Conservation (phyloP, 2,888 invertebrate genomes). For the Lacanobia wlatinum region DNA sequence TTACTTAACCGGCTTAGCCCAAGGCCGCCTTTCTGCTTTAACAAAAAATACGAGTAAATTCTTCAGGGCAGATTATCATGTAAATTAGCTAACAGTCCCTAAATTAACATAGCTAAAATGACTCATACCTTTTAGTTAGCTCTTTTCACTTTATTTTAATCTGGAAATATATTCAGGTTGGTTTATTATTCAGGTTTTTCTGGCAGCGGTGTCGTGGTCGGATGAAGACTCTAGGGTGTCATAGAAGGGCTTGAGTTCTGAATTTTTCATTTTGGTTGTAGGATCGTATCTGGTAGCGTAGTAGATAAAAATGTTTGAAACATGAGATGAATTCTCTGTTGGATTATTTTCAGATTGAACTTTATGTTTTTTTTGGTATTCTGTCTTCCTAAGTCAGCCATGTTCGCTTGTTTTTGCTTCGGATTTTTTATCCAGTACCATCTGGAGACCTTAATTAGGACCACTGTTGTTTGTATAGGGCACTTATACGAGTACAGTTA, state of each 20-base stretch:
- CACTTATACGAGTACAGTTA: no score
- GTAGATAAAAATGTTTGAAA: conserved; percentile 42
- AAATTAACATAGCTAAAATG: conserved; percentile 50
- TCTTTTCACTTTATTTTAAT: conserved; percentile 50
- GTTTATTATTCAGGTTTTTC: conserved; percentile 55
- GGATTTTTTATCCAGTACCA: neutral
- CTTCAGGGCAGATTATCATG: conserved; percentile 56
- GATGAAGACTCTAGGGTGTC: conserved; percentile 46
- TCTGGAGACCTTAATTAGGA: no score
- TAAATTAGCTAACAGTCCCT: conserved; percentile 58
- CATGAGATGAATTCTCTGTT: conserved; percentile 10
- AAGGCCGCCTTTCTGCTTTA: conserved; percentile 33
- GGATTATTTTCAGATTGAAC: conserved; percentile 7
- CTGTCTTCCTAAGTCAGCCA: neutral
- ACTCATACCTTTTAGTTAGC: conserved; percentile 39
- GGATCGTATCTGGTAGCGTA: conserved; percentile 23
- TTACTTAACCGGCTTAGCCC: conserved; percentile 47
- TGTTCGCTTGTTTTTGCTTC: neutral
- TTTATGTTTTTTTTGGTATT: neutral
- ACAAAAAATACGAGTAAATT: conserved; percentile 50
- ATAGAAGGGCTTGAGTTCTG: conserved; percentile 52
- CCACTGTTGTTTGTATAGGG: neutral
- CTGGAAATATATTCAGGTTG: conserved; percentile 38
- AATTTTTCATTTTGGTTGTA: conserved; percentile 60
- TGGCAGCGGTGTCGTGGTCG: conserved; percentile 33